phyloP scores from a whole-genome alignment of 2,797 vertebrate species.

The Muscicapa striata region DNA sequence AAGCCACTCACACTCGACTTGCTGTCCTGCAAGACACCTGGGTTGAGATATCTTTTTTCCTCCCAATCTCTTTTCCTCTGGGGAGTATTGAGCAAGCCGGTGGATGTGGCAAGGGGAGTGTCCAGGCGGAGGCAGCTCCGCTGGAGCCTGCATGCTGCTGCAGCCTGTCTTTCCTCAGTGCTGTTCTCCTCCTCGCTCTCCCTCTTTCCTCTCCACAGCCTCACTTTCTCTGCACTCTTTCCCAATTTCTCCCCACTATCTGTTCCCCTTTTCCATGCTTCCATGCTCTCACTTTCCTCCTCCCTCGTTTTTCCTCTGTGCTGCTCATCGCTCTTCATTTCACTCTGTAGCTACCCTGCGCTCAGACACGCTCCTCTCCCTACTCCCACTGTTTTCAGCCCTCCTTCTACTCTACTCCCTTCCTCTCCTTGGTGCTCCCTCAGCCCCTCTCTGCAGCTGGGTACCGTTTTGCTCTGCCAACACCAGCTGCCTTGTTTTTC shows the following conservation, averaged over 20 bases:
- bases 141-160: accelerated
- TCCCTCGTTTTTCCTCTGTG: background rate
- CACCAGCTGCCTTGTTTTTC: conserved; percentile 5
- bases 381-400: background rate
- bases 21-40: background rate
- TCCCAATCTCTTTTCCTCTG: background rate
- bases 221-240: background rate
- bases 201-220: background rate
- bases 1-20: background rate
- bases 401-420: background rate
- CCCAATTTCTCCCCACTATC: background rate
- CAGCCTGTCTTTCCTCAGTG: background rate
- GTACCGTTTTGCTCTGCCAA: background rate
- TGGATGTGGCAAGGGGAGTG: background rate
- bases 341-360: accelerated
- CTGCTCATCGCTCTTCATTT: background rate
- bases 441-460: background rate
- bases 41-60: background rate
- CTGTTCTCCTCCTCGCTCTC: background rate
- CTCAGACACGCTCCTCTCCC: background rate
- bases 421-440: background rate
- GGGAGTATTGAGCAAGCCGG: background rate
- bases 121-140: accelerated
- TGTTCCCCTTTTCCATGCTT: background rate
- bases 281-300: accelerated